These are phyloP conservation scores for Thamnophis sirtalis DNA, from an alignment of 2,113 vertebrate genomes.

Conservation along the genomic window DNA sequence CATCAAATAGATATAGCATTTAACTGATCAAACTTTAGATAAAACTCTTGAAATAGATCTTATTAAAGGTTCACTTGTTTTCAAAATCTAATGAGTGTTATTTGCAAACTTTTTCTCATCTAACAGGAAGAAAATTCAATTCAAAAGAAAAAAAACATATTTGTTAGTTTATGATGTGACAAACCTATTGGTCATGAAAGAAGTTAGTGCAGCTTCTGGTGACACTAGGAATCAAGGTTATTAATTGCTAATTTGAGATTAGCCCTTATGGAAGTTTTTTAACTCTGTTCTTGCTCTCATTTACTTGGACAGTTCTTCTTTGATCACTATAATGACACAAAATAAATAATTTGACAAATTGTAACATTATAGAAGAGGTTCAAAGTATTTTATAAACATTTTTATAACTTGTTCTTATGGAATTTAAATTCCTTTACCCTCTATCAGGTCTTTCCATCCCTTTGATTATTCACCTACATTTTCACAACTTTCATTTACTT, in stretches of 20 bases:
- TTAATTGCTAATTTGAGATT: not conserved
- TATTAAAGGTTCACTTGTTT: not conserved
- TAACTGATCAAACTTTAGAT: not conserved
- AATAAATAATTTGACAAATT: not conserved
- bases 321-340: not conserved
- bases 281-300: not conserved
- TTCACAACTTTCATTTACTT: not conserved
- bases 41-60: not conserved
- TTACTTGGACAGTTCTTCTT: not conserved
- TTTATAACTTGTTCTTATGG: not conserved
- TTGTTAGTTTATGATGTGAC: not conserved
- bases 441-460: not conserved
- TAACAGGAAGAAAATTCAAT: not conserved
- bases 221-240: not conserved
- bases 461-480: not conserved
- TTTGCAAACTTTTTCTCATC: not conserved
- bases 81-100: not conserved
- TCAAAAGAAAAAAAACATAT: not conserved
- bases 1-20: not conserved
- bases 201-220: not conserved
- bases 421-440: not conserved
- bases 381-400: not conserved
- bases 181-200: not conserved
- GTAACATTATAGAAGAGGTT: not conserved
- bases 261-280: not conserved